Conservation (phyloP, 2,888 invertebrate genomes). For the Merodon equestris region DNA sequence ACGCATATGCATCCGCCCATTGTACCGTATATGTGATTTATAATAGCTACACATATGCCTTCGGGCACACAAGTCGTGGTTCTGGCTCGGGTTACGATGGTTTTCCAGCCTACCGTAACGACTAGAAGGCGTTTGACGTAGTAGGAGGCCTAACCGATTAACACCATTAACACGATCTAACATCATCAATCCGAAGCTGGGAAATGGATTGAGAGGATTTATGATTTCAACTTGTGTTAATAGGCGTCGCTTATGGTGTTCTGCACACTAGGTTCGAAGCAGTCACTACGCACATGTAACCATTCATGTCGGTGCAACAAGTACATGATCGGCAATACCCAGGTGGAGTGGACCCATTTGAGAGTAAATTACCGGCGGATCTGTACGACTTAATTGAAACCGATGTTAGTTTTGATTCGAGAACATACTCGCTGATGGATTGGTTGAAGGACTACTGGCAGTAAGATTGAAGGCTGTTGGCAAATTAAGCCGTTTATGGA, state of each 20-base stretch:
- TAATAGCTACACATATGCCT: too few species aligned
- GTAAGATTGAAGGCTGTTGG: constrained; percentile 25
- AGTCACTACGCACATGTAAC: background rate
- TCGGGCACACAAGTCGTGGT: too few species aligned
- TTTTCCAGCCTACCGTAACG: constrained; percentile 1
- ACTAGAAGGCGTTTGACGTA: background rate
- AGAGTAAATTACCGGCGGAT: constrained; percentile 30
- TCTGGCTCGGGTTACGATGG: constrained; percentile 15
- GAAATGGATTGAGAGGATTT: background rate
- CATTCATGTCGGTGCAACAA: too few species aligned
- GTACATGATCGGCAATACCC: background rate
- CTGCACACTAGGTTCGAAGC: constrained; percentile 1
- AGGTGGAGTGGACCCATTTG: constrained; percentile 18
- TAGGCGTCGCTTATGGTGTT: constrained; percentile 18
- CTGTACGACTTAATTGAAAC: constrained; percentile 35
- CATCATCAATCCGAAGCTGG: background rate
- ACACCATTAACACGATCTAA: constrained; percentile 10
- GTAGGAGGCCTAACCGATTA: constrained; percentile 29
- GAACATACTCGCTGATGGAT: constrained; percentile 29
- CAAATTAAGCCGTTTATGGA: constrained; percentile 19
- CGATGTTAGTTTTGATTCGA: constrained; percentile 21
- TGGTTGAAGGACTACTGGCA: constrained; percentile 24
- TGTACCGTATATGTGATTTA: constrained; percentile 37
- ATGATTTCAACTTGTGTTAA: background rate
- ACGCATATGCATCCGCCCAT: constrained; percentile 25